Conservation (phyloP, 2,797 vertebrate species). For the Spinus pinus region DNA sequence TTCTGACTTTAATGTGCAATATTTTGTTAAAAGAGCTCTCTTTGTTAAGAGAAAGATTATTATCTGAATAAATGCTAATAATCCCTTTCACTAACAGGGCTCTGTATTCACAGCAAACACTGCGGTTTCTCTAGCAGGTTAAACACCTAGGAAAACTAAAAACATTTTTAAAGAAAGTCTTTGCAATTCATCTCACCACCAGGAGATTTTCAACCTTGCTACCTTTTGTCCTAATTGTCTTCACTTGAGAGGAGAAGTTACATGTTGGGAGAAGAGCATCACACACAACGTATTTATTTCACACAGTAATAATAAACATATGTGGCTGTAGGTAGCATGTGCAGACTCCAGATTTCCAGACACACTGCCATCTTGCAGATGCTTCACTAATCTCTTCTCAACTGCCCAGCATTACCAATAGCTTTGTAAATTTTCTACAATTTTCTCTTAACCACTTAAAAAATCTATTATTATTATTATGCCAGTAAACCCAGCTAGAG, state of each 20-base stretch:
- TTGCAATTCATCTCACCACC: not conserved
- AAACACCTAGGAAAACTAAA: not conserved
- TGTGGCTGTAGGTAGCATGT: accelerated
- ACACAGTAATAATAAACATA: accelerated
- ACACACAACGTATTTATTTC: not conserved
- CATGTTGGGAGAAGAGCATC: not conserved
- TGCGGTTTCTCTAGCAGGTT: not conserved
- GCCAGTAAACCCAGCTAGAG: not conserved
- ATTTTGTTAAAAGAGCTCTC: not conserved
- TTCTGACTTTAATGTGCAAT: not conserved
- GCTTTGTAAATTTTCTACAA: not conserved
- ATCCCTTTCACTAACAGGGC: not conserved
- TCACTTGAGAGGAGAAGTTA: not conserved
- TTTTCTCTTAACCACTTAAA: not conserved
- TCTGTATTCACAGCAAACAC: not conserved
- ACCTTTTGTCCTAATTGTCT: not conserved
- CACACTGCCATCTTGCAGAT: not conserved
- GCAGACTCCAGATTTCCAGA: not conserved
- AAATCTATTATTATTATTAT: not conserved
- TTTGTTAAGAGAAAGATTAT: not conserved
- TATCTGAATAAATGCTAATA: not conserved
- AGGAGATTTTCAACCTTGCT: not conserved
- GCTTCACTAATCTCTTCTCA: not conserved
- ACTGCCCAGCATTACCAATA: not conserved
- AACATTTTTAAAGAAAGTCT: not conserved